Conservation (phyloP, 2,797 vertebrate genomes). For the Pachyuromys duprasi region DNA sequence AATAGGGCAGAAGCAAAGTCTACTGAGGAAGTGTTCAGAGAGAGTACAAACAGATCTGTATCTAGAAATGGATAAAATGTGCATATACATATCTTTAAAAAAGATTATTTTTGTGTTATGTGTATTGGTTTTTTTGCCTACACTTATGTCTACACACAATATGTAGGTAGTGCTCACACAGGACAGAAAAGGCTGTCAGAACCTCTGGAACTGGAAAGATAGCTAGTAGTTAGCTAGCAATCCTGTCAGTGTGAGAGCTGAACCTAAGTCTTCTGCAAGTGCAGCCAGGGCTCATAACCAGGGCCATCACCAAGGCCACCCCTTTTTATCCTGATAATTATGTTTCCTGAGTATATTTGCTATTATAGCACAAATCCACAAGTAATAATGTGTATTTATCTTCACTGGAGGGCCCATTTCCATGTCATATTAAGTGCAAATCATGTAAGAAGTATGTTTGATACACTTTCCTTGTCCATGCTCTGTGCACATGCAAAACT, state of each 20-base stretch:
- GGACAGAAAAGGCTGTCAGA: neutral
- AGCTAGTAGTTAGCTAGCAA: neutral
- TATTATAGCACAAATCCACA: neutral
- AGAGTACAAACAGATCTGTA: constrained; percentile 1
- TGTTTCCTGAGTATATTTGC: neutral
- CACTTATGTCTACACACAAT: neutral
- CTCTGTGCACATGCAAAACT: neutral
- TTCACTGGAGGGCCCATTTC: neutral
- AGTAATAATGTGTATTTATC: neutral
- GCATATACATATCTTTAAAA: neutral
- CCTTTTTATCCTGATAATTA: neutral
- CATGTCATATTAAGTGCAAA: neutral
- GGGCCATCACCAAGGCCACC: neutral
- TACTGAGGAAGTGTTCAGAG: constrained; percentile 1
- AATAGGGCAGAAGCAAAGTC: constrained; percentile 31
- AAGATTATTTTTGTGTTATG: neutral
- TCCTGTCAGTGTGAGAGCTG: neutral
- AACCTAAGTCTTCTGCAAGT: neutral
- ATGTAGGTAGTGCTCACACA: neutral
- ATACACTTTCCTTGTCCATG: neutral
- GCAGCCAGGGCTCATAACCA: neutral
- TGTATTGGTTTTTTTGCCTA: neutral
- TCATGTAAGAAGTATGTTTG: neutral
- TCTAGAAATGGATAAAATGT: neutral
- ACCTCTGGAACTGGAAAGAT: neutral